These are phyloP conservation scores for Protosalanx chinensis DNA, from an alignment of 2,797 vertebrate genomes.

Conservation along the genomic window DNA sequence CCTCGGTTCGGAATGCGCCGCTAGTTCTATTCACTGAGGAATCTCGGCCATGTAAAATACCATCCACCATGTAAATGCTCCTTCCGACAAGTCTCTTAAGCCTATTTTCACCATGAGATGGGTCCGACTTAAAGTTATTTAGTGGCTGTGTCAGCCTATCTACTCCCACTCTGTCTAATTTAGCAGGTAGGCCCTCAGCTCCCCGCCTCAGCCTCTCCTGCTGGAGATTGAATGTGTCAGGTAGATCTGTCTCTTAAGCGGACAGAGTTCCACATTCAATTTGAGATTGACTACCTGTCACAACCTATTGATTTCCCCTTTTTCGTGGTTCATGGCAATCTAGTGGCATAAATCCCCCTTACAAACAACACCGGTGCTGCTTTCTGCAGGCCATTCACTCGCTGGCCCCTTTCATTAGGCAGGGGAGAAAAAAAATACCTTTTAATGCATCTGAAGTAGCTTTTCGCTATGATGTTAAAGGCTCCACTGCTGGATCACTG, in stretches of 20 bases:
- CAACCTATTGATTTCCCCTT: slow-evolving; percentile 70
- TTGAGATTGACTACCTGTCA: slow-evolving; percentile 71
- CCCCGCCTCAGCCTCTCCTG: slow-evolving; percentile 45
- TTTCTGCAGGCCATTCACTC: not conserved
- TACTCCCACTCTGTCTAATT: slow-evolving; percentile 62
- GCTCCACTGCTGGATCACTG: not conserved
- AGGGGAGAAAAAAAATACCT: not conserved
- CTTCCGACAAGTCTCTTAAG: slow-evolving; percentile 51
- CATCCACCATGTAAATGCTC: slow-evolving; percentile 57
- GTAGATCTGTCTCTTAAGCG: slow-evolving; percentile 62
- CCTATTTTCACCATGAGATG: slow-evolving; percentile 56
- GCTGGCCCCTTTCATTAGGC: not conserved
- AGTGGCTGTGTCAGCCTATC: slow-evolving; percentile 63
- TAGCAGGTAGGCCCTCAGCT: slow-evolving; percentile 56
- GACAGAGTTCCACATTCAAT: slow-evolving; percentile 63
- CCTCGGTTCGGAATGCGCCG: slow-evolving; percentile 56
- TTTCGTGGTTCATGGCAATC: slow-evolving; percentile 66
- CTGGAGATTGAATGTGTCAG: slow-evolving; percentile 58
- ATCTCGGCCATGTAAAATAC: slow-evolving; percentile 48
- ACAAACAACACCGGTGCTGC: not conserved
- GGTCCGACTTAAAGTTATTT: slow-evolving; percentile 64
- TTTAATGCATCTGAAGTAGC: not conserved
- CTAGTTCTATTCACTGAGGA: slow-evolving; percentile 50
- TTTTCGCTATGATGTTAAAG: not conserved
- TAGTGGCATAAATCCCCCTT: slow-evolving; percentile 54